Evolutionary conservation across 2,113 vertebrate genomes (phyloP), one percentile per base, ranked within the genome.

Genomic region (Micronycteris hirsuta): DNA sequence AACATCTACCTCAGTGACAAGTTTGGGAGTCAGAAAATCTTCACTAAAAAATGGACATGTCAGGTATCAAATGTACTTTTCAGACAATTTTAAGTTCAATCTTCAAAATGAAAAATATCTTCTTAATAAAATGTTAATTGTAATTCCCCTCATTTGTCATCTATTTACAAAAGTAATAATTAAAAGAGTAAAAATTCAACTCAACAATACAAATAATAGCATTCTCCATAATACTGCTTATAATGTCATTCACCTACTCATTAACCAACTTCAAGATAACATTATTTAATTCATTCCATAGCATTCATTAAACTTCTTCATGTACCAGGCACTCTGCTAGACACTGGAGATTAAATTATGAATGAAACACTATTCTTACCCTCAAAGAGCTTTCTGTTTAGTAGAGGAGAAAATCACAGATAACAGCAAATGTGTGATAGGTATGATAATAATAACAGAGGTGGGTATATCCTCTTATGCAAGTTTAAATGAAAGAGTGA

Each of bases 1-100:
- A 98, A 96, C 71, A 97, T 96, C 88, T 82, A 97, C 97, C 85
- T 97, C 95, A 97, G 97, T 97, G 96, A 98, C 89, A 98, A 93
- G 86, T 93, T 91, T 63, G 81, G 90, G 96, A 96, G 96, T 97
- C 97, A 98, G 91, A 94, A 77, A 97, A 88, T 96, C 88, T 98
- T 63, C 24, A 92, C 97, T 6, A 2, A 97, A 96, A 97, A 97
- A 82, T 95, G 87, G 94, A 96, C 96, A 97, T 81, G 93, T 56
- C 95, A 90, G 43, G 28, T 97, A 97, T 96, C 93, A 98, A 97
- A 97, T 76, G 10, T 36, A 43, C 17, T 88, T 92, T 93, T 94
- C 61, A 88, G 81, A 71, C 20, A 92, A 88, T 38, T 95, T 97
- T 74, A 77, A 78, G 70, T 81, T 96, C 89, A 97, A 96, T 93